Conservation (phyloP, 2,888 invertebrate genomes). For the Brachyopa scutellaris region DNA sequence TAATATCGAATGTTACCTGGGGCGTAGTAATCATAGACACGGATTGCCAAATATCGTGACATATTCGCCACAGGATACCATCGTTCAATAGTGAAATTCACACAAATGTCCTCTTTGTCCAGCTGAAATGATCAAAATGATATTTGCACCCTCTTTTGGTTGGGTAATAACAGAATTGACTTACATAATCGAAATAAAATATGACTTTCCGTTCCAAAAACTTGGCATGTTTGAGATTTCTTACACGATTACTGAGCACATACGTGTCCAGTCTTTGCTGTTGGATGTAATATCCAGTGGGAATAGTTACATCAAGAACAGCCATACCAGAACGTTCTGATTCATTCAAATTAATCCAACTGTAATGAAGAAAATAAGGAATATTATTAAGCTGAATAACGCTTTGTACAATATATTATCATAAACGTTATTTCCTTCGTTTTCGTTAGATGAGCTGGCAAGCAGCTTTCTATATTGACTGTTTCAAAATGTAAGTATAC, state of each 20-base stretch:
- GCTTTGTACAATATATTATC: background rate
- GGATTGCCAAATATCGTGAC: constrained; percentile 94
- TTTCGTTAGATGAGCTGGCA: no score
- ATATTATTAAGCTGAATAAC: background rate
- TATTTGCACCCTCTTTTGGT: no score
- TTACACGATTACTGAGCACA: constrained; percentile 89
- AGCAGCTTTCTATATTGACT: no score
- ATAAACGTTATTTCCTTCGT: no score
- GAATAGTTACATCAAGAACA: constrained; percentile 92
- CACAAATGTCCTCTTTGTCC: constrained; percentile 92
- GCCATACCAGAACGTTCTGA: constrained; percentile 93
- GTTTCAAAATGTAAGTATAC: no score
- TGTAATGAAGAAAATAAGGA: constrained; percentile 77
- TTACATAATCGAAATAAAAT: constrained; percentile 96
- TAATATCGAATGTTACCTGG: constrained; percentile 88
- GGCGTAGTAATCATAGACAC: constrained; percentile 97
- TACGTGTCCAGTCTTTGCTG: constrained; percentile 94
- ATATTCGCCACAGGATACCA: constrained; percentile 99
- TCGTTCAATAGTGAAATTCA: constrained; percentile 95
- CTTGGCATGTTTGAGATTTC: constrained; percentile 92
- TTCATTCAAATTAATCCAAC: constrained; percentile 91
- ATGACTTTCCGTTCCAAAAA: constrained; percentile 91
- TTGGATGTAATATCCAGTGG: constrained; percentile 95
- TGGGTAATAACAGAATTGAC: no score
- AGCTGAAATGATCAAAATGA: constrained; percentile 85